A percentile compares a stretch with the other conserved stretches of the same genome.
Evolutionary conservation across 2,113 vertebrate species (phyloP).

Genomic region (Brachypteracias leptosomus): DNA sequence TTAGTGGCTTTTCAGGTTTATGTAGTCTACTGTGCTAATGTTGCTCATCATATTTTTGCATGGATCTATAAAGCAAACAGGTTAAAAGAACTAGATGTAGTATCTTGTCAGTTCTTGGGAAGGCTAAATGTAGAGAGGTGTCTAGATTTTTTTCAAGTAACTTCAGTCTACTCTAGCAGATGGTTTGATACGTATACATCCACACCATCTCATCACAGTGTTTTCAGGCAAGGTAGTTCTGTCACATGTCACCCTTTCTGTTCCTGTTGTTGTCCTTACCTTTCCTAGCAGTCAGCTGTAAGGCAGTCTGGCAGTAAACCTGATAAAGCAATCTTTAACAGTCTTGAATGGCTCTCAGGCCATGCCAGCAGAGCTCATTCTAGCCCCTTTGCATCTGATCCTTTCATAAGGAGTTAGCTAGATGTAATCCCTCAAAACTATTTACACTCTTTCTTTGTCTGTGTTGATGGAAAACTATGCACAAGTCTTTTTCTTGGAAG

Average conservation of each 20-base stretch:
- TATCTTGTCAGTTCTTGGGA: neutral
- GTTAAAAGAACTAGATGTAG: neutral
- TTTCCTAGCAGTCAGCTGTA: neutral
- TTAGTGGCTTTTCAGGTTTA: neutral
- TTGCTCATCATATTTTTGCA: neutral
- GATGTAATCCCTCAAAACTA: neutral
- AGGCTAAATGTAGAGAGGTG: neutral
- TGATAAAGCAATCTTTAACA: neutral
- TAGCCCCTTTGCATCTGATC: neutral
- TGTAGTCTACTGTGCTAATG: neutral
- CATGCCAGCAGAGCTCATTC: neutral
- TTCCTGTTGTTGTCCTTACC: neutral
- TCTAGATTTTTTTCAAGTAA: neutral
- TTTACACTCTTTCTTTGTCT: neutral
- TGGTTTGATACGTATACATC: neutral
- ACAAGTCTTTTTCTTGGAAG: neutral
- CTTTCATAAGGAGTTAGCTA: neutral
- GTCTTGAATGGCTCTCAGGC: neutral
- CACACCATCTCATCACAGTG: neutral
- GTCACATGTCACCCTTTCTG: neutral
- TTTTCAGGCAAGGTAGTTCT: neutral
- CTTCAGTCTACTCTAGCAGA: fast-evolving
- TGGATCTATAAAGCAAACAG: neutral
- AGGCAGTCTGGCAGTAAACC: neutral
- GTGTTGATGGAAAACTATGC: neutral